phyloP scores from a whole-genome alignment of 2,888 invertebrate species.

The Deilephila porcellus region DNA sequence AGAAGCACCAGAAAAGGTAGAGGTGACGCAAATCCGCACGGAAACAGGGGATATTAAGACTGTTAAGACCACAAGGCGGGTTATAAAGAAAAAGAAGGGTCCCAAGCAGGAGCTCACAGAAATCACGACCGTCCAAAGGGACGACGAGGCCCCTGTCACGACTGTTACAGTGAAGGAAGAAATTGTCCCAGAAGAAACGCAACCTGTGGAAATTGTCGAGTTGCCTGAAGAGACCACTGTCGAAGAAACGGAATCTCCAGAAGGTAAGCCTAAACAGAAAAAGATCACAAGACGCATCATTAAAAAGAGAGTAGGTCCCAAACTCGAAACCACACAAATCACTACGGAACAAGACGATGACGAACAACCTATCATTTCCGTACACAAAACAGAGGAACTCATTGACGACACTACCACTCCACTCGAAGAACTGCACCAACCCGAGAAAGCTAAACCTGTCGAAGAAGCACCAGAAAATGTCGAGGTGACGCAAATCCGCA shows the following conservation, averaged over 20 bases:
- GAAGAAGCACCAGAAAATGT: slow-evolving; percentile 58
- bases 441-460: background rate
- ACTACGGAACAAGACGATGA: slow-evolving; percentile 34
- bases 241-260: slow-evolving; percentile 45
- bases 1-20: slow-evolving; percentile 39
- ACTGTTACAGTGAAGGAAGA: slow-evolving; percentile 35
- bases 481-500: slow-evolving; percentile 30
- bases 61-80: slow-evolving; percentile 49
- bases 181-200: slow-evolving; percentile 33
- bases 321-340: slow-evolving; percentile 55
- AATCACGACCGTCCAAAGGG: slow-evolving; percentile 42
- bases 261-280: slow-evolving; percentile 52
- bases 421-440: background rate
- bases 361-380: slow-evolving; percentile 40
- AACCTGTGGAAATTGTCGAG: slow-evolving; percentile 44
- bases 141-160: slow-evolving; percentile 37
- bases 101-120: slow-evolving; percentile 42
- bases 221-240: slow-evolving; percentile 46
- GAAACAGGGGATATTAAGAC: slow-evolving; percentile 52
- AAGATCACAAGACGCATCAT: slow-evolving; percentile 38
- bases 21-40: slow-evolving; percentile 44
- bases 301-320: slow-evolving; percentile 41
- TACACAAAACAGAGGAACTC: slow-evolving; percentile 43
- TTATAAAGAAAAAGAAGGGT: slow-evolving; percentile 48
- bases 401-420: slow-evolving; percentile 29